Base-by-base conservation (phyloP, 1,140 invertebrate species). In the Solenopsis invicta region DNA sequence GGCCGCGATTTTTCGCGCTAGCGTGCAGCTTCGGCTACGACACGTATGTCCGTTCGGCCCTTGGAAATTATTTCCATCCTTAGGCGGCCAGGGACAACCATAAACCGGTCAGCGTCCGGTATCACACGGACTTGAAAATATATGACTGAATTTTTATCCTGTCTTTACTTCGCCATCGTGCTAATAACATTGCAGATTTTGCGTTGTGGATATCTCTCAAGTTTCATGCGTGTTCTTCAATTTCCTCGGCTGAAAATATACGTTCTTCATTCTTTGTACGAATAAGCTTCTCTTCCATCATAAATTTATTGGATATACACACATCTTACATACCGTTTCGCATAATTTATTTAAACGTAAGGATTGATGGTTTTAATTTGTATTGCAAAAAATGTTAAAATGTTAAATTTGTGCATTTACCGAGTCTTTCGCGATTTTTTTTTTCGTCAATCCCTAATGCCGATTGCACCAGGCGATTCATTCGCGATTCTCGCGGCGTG, bases 381-480 rank as follows among this genome's bases (percentile, higher is more conserved):
- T 29, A 2, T 29, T 29, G 29, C 29, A 29, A 29, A 29, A 29
- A 29, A 29, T 29, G 29, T 29, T 29, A 16, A 18, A 24, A 5
- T 69, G 13, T 16, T 66, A 66, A 4, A 34, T 48, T 48, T 48
- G 4, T 48, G n/a, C 24, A 29, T 52, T 29, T 29, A 52, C 18
- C 9, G 13, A 34, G 9, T 34, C 16, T 13, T 45, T 64, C 41
- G 0, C 41, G 41, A 41, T 4, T 41, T 41, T 41, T 5, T 5
- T 2, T 41, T 41, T 41, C 34, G 34, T 56, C 34, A 16, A 78
- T 21, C 6, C 13, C 9, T 21, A 62, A 5, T n/a, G 34, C 13
- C 18, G 66, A 71, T 81, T 81, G 64, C 64, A 21, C 34, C 69
- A 84, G 18, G 2, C 54, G 54, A 61, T 61, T 84, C 69, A 84